Conservation (phyloP, 2,888 invertebrate genomes). For the Tineola bisselliella region DNA sequence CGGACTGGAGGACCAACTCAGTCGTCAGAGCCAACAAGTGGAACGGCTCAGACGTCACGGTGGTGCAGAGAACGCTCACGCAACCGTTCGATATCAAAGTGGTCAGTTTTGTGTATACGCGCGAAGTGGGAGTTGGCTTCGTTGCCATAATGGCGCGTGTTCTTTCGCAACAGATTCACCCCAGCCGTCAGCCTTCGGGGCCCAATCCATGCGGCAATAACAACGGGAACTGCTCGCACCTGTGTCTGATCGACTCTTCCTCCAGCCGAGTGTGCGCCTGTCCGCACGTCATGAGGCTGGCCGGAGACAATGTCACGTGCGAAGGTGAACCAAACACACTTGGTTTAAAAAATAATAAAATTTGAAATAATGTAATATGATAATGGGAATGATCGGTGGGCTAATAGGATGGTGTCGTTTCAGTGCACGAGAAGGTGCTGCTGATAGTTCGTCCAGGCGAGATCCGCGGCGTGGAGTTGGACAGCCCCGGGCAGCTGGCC, state of each 20-base stretch:
- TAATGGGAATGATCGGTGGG: too few relatives aligned
- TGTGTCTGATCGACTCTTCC: conserved; percentile 78
- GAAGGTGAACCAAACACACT: conserved; percentile 44
- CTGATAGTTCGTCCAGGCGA: conserved; percentile 79
- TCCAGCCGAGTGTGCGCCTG: conserved; percentile 78
- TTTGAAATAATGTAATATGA: too few relatives aligned
- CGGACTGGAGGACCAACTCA: conserved; percentile 90
- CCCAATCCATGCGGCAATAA: conserved; percentile 73
- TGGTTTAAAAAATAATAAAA: too few relatives aligned
- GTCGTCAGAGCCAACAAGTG: conserved; percentile 90
- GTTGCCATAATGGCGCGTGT: too few relatives aligned
- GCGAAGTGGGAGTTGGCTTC: too few relatives aligned
- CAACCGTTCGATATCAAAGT: conserved; percentile 93
- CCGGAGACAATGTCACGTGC: conserved; percentile 72
- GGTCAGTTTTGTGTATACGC: background rate
- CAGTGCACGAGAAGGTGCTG: conserved; percentile 81
- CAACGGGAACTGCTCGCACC: conserved; percentile 84
- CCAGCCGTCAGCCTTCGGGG: conserved; percentile 44
- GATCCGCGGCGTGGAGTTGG: conserved; percentile 84
- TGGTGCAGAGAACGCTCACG: conserved; percentile 82
- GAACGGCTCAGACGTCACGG: conserved; percentile 80
- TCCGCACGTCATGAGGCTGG: conserved; percentile 86
- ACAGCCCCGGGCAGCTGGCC: conserved; percentile 78
- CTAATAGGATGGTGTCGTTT: too few relatives aligned
- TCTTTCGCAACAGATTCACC: conserved; percentile 35